Base-by-base conservation (phyloP, 2,888 invertebrate species). In the Serripes groenlandicus region DNA sequence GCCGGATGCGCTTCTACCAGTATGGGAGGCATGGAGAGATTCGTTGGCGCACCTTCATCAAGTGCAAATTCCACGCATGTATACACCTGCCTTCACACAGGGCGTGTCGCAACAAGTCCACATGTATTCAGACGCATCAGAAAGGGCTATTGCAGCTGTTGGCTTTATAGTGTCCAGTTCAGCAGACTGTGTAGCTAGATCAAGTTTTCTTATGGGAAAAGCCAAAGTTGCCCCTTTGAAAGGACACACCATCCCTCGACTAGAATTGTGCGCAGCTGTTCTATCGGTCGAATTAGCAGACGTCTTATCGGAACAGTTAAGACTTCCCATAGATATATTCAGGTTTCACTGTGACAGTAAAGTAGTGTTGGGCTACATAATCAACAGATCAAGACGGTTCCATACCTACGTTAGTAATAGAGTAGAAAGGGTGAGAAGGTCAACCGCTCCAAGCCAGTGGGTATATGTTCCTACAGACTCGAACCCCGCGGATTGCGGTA, bases 91-190 rank as follows among this genome's bases (percentile, higher is more conserved):
- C 21, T 52, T 52, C n/a, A 56, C 15, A 9, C 52, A 66, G 49
- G 26, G 49, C 21, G 37, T 34, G 0, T 52, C 34, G 26, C 70
- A 68, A 23, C 74, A 87, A 42, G 15, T 90, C 11, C 84, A 86
- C 52, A 60, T 84, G 28, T 90, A 79, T 69, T 81, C 76, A 0
- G 90, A 90, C 75, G 89, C 89, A 7, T 89, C 89, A 2, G 86
- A 86, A 75, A 35, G 35, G 21, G 90, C 88, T 15, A 87, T 89
- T 18, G 75, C 89, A 34, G 87, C 88, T 9, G 87, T 83, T 9
- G 84, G 85, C 1, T 90, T 87, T 64, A 34, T 90, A 3, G 54
- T 70, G 28, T 26, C 23, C 21, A 28, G 26, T 0, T 28, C 71
- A 23, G 2, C 18, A 0, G 66, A 83, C 18, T 74, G 72, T 21